phyloP scores from a whole-genome alignment of 2,113 vertebrate genomes.

The Burhinus bistriatus region DNA sequence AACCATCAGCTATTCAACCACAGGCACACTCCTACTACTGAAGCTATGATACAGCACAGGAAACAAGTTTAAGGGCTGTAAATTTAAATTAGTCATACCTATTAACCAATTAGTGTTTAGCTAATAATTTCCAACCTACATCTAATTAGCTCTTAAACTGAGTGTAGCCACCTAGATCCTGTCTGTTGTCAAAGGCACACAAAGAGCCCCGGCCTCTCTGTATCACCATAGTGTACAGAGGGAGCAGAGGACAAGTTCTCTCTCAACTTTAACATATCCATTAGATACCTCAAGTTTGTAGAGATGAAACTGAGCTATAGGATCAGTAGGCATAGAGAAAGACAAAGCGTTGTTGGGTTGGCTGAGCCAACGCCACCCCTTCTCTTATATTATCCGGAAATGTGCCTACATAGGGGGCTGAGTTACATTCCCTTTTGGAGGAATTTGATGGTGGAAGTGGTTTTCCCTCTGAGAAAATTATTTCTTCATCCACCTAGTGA shows the following conservation, averaged over 20 bases:
- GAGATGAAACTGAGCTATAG: neutral
- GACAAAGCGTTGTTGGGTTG: neutral
- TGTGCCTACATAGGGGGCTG: rapidly evolving
- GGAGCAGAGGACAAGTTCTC: neutral
- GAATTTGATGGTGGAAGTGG: neutral
- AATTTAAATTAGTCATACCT: neutral
- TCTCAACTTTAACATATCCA: neutral
- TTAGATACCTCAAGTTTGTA: neutral
- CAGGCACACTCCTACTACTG: rapidly evolving
- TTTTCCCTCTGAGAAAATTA: neutral
- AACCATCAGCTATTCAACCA: neutral
- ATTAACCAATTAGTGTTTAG: neutral
- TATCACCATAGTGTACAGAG: neutral
- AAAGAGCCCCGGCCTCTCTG: neutral
- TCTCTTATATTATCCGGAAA: neutral
- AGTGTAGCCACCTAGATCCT: neutral
- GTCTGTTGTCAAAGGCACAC: neutral
- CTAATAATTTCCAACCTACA: neutral
- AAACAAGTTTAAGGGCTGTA: neutral
- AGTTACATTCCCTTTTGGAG: neutral
- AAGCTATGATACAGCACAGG: rapidly evolving
- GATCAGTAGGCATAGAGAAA: neutral
- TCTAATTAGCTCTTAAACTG: neutral
- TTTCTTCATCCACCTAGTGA: neutral
- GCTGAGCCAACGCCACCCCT: neutral